Base-by-base conservation (phyloP, 2,888 invertebrate genomes). In the Itoplectis maculator region DNA sequence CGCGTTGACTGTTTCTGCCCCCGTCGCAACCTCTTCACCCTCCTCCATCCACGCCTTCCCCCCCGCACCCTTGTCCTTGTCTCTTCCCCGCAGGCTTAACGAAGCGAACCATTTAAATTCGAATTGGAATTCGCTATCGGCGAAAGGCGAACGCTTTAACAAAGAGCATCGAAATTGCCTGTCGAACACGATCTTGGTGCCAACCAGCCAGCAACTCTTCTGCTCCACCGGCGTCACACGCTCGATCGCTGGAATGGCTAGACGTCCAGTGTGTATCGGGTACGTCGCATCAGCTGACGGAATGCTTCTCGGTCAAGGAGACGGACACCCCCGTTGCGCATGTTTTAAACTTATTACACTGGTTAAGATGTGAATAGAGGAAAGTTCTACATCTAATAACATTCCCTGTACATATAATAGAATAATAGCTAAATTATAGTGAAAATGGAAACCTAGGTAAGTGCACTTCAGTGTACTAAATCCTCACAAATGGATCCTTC, bases 121-220 rank as follows among this genome's bases (percentile, higher is more conserved):
- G 75, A 84, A 84, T 82, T 84, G 82, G 80, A 83, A 83, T 69
- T 83, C 70, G 79, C 74, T 70, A 78, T 78, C 65, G 59, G 82
- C 70, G 79, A 82, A 79, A 79, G 75, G 75, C 45, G 75, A 59
- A 69, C 72, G 82, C 63, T 82, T 80, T 78, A 80, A 82, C 85
- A 82, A 84, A 84, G 82, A 79, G 79, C 84, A 82, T 78, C 81
- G 84, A 84, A 84, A 85, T 85, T 85, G 81, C 84, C 85, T 84
- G 85, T 85, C 85, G 84, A 76, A 69, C 66, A 75, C 70, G 73
- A 75, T 68, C 74, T 70, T 63, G 77, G 70, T 63, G 51, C 75
- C 63, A 37, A 68, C 18, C 42, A 65, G 74, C 79, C 72, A 54
- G 40, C n/a, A n/a, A n/a, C 73, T 63, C 42, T 47, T 42, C 68